Evolutionary conservation across 2,113 vertebrate genomes (phyloP).

Genomic region (Sinocyclocheilus maitianheensis): DNA sequence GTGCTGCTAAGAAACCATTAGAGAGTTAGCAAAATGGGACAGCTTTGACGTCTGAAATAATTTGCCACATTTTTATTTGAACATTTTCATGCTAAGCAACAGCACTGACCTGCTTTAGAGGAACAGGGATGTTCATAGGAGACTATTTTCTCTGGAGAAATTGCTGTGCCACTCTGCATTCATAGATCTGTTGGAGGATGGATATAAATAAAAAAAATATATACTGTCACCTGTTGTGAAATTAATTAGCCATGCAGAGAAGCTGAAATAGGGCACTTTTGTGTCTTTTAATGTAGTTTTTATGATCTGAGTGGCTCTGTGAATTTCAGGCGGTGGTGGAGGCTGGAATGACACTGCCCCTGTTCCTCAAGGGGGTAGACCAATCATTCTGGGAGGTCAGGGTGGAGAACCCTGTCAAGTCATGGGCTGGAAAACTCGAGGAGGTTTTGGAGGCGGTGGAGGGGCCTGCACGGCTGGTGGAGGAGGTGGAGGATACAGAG

Average conservation of each 20-base stretch:
- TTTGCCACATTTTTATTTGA: conserved; percentile 9
- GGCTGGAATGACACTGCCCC: conserved; percentile 92
- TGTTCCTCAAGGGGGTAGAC: conserved; percentile 88
- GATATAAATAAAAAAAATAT: neutral
- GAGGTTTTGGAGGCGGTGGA: conserved; percentile 95
- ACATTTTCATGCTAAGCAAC: conserved; percentile 12
- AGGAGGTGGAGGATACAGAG: conserved; percentile 97
- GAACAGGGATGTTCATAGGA: conserved; percentile 12
- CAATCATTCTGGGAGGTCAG: conserved; percentile 88
- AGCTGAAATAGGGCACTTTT: neutral
- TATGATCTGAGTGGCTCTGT: conserved; percentile 57
- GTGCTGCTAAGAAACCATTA: conserved; percentile 15
- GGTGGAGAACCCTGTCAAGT: conserved; percentile 95
- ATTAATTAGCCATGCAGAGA: neutral
- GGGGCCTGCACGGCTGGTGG: conserved; percentile 95
- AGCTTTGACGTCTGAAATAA: conserved; percentile 32
- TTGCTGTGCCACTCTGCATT: neutral
- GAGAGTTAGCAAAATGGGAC: conserved; percentile 26
- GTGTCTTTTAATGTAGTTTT: neutral
- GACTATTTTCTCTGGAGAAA: conserved; percentile 18
- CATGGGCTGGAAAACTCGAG: conserved; percentile 92
- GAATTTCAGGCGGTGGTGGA: conserved; percentile 90
- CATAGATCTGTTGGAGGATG: neutral
- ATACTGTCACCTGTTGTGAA: neutral
- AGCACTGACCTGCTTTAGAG: conserved; percentile 37